Evolutionary conservation across 92 coral and sea anemone species (phyloP), one percentile per base, ranked within the genome.

Genomic region (Epizoanthus rinbou): DNA sequence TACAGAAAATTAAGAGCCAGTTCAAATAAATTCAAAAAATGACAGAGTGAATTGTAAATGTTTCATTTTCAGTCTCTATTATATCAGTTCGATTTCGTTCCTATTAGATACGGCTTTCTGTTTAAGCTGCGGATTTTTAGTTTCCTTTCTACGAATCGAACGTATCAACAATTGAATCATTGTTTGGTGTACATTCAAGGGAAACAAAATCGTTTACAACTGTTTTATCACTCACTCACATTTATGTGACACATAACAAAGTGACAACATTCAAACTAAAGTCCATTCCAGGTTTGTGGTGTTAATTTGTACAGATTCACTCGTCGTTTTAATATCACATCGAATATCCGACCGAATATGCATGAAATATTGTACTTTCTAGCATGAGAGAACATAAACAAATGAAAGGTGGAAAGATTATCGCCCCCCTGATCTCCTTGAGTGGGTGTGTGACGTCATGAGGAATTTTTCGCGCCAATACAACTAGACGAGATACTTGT

Each of bases 391-490:
- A 75, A n/a, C 66, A 75, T 65, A 52, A 16, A 57, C 80, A 75
- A 25, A 4, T 8, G 45, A 28, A 56, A 16, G 28, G 50, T 11
- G 53, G 35, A 17, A 5, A 31, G 5, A 57, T 31, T 19, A 9
- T 75, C 65, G 18, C 52, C 80, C 80, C 80, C 80, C 80, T 57
- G 53, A 3, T 41, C 8, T 11, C 15, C 14, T 56, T 28, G 80
- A 73, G 79, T 75, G 80, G 80, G 80, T 1, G 80, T 57, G 8
- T 75, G 80, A 75, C 80, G 80, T 75, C 80, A 57, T 13, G 58
- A 16, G 28, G 15, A 6, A 28, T 28, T 53, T 75, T 75, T 75
- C 80, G 66, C 80, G 80, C 80, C 80, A 75, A 16, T 18, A 0
- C 3, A 25, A 75, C 8, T 22, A 24, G 31, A 53, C 17, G 15